Evolutionary conservation across 23 tunicate species (phyloP).

Genomic region (Trididemnum miniatum): DNA sequence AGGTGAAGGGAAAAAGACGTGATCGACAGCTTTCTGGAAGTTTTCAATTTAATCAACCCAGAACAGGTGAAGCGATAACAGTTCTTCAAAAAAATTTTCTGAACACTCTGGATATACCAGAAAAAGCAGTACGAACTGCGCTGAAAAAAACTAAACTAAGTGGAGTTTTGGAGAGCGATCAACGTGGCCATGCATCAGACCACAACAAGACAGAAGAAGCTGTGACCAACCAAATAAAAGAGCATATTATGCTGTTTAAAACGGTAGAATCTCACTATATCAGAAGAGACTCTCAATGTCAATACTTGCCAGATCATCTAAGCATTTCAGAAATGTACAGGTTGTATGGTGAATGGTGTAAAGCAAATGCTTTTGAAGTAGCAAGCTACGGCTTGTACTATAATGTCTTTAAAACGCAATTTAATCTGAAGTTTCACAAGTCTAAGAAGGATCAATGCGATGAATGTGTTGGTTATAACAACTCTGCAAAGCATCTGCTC

Average conservation of each 20-base stretch:
- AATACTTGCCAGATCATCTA: neutral
- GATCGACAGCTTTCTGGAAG: neutral
- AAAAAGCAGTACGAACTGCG: neutral
- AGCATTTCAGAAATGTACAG: neutral
- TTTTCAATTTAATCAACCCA: neutral
- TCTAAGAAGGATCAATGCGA: neutral
- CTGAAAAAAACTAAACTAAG: neutral
- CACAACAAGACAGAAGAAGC: neutral
- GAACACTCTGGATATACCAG: constrained; percentile 9
- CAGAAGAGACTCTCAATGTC: constrained; percentile 5
- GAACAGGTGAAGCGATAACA: neutral
- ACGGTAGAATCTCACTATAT: constrained; percentile 1
- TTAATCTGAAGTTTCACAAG: constrained; percentile 9
- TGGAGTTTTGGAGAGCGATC: neutral
- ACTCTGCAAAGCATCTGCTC: neutral
- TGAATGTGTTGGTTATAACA: neutral
- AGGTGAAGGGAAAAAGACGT: neutral
- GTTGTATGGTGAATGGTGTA: constrained; percentile 3
- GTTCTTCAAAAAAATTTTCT: constrained; percentile 2
- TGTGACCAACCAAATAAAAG: neutral
- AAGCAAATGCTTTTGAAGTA: neutral
- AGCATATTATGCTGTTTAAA: constrained; percentile 10
- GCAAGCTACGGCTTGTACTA: neutral
- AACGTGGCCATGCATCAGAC: neutral
- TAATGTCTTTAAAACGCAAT: neutral